phyloP scores from a whole-genome alignment of 1,140 invertebrate genomes.

The Delia radicum region DNA sequence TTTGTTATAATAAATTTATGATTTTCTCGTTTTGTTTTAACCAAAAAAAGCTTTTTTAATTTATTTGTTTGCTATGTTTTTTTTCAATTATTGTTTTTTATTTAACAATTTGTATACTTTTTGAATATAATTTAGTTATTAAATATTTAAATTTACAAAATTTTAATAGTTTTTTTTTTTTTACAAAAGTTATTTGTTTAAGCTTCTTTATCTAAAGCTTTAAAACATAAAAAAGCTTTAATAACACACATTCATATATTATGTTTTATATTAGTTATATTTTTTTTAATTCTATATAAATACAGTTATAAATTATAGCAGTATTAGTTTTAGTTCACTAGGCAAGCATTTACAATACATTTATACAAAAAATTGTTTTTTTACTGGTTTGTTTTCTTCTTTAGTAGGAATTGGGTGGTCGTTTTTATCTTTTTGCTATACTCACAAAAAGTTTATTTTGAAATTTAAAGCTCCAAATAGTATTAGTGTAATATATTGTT shows the following conservation, averaged over 20 bases:
- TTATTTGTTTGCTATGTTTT: background rate
- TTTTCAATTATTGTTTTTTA: background rate
- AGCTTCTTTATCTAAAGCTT: background rate
- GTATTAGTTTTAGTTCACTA: background rate
- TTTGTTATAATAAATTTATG: background rate
- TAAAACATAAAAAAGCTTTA: background rate
- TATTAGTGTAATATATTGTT: background rate
- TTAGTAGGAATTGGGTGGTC: background rate
- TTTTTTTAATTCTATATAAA: background rate
- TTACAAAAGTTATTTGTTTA: background rate
- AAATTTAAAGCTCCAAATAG: background rate
- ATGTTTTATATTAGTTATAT: background rate
- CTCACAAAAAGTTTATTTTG: background rate
- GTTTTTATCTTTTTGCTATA: background rate
- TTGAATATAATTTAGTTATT: background rate
- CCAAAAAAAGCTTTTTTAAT: background rate
- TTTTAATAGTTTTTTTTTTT: background rate
- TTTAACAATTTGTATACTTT: background rate
- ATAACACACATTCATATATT: background rate
- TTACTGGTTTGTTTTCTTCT: background rate
- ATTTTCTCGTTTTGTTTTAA: too few relatives aligned
- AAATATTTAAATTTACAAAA: too few relatives aligned
- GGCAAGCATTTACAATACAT: slow-evolving; percentile 1
- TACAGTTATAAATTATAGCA: background rate
- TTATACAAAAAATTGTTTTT: slow-evolving; percentile 1